Base-by-base conservation (phyloP, 2,797 vertebrate genomes). In the Pipistrellus nathusii region DNA sequence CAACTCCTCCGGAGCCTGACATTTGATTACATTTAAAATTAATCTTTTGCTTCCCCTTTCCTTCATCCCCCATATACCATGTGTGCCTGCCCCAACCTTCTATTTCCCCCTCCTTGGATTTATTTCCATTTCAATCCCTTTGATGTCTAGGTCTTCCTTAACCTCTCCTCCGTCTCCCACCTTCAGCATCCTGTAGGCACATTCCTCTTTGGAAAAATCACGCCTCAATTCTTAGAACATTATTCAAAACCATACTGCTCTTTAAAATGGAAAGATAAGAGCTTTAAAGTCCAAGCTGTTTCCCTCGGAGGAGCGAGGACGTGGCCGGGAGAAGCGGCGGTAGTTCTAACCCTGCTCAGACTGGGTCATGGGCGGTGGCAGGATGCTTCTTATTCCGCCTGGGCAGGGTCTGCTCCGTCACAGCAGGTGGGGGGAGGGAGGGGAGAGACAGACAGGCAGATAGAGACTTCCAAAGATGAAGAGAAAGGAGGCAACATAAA, bases 201-300 rank as follows among this genome's bases (percentile, higher is more conserved):
- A 13, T 4, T 84, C 66, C 82, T 95, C 91, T 95, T 88, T 88
- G 85, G 93, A 90, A 94, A 93, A 96, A 77, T 48, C 77, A 55
- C 38, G 46, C 38, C 75, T 90, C 48, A 32, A 35, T 66, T 84
- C 57, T 84, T 12, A 38, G 83, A 93, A 92, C 85, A 83, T 78
- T 44, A 75, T 57, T 68, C 80, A 69, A 84, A 94, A 87, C 18
- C 12, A 25, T 35, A 75, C 11, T 66, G 35, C 55, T 84, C 84
- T 84, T 66, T 78, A 66, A 85, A 81, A 21, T 4, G 77, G 59
- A 51, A 91, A 82, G 51, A 85, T 27, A 78, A 89, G 68, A 72
- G 71, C 83, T 97, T 97, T 97, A 96, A 59, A 85, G 97, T 97
- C 98, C 97, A 98, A 98, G 96, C 97, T 96, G 96, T 96, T 96